phyloP scores from a whole-genome alignment of 2,888 invertebrate genomes.

The Ectemnius lituratus region DNA sequence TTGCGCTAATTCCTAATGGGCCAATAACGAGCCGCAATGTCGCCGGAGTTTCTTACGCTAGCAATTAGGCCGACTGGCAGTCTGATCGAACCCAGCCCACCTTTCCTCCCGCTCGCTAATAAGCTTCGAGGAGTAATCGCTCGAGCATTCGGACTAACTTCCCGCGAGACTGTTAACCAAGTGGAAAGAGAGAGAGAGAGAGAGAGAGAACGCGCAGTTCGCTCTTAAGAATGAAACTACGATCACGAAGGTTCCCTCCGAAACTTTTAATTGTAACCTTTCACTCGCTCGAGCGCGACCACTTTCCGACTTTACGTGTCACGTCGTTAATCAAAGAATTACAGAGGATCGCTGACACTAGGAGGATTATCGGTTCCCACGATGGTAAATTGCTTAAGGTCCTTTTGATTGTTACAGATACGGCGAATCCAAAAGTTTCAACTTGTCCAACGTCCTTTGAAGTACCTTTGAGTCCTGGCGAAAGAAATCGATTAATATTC shows the following conservation, averaged over 20 bases:
- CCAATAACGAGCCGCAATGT: constrained; percentile 15
- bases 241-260: background rate
- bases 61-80: constrained; percentile 33
- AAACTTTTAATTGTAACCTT: constrained; percentile 33
- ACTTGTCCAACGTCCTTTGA: constrained; percentile 83
- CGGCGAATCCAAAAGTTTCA: constrained; percentile 80
- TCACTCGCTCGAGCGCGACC: too few species aligned
- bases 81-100: background rate
- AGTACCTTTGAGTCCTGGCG: constrained; percentile 79
- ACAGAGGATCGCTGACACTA: too few species aligned
- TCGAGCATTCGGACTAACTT: background rate
- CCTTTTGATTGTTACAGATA: constrained; percentile 72
- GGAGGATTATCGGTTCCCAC: too few species aligned
- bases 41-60: constrained; percentile 1
- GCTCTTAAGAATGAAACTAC: too few species aligned
- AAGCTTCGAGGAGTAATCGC: constrained; percentile 1
- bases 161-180: background rate
- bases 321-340: too few species aligned
- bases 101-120: background rate
- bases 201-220: too few species aligned
- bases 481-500: constrained; percentile 80
- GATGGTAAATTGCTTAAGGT: constrained; percentile 31
- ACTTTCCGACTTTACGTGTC: too few species aligned
- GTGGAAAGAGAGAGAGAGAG: too few species aligned
- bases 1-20: constrained; percentile 26